A percentile compares a stretch with the other conserved stretches of the same genome.
These are phyloP conservation scores for Orchesellides sinensis DNA, from an alignment of 2,888 invertebrate species.

Conservation along the genomic window DNA sequence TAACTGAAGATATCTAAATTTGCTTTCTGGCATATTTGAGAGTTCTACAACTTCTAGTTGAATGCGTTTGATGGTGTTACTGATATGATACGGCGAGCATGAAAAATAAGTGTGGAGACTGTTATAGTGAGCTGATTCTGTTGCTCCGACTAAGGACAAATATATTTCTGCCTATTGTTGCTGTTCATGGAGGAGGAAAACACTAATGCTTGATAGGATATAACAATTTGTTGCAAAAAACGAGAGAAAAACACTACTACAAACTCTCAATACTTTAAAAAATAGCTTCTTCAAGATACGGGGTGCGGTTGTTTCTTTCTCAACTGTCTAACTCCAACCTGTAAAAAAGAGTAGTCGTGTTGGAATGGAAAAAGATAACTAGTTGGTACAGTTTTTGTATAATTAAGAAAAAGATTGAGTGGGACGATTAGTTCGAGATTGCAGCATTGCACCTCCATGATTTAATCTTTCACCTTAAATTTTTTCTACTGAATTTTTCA, in stretches of 20 bases:
- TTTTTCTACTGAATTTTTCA: neutral
- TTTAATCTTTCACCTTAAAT: neutral
- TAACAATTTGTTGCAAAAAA: neutral
- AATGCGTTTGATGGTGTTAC: neutral
- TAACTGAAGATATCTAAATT: too few relatives aligned
- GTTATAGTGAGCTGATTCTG: neutral
- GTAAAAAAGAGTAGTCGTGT: too few relatives aligned
- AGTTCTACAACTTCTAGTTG: too few relatives aligned
- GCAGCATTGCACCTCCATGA: neutral
- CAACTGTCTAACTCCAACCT: too few relatives aligned
- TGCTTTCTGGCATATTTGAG: too few relatives aligned
- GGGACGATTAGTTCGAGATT: neutral
- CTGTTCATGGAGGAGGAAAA: neutral
- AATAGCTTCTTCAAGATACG: neutral
- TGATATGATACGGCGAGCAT: neutral
- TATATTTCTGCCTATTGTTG: neutral
- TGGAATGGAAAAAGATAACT: too few relatives aligned
- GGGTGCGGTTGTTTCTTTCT: conserved; percentile 1
- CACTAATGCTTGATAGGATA: neutral
- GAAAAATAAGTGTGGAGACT: too few relatives aligned
- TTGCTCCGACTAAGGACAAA: neutral
- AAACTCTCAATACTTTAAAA: neutral
- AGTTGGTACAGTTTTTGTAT: too few relatives aligned
- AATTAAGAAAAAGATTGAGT: neutral
- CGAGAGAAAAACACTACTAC: neutral